A percentile compares a stretch with the other conserved stretches of the same genome.
Conservation (phyloP, 2,113 vertebrate species). For the Sialia sialis region DNA sequence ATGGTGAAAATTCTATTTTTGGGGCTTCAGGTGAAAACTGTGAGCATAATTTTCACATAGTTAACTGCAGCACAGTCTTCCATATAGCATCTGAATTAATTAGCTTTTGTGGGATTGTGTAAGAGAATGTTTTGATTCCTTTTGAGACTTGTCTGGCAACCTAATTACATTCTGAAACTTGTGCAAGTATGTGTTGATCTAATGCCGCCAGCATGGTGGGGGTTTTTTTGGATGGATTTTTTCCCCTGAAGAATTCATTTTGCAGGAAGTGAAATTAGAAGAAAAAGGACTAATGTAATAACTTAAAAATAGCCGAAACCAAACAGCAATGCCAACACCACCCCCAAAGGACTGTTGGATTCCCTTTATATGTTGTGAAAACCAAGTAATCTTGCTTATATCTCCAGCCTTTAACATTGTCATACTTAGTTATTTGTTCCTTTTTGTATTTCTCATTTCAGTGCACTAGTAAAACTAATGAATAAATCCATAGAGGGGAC, state of each 20-base stretch:
- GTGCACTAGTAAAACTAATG: slow-evolving; percentile 95
- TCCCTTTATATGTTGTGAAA: not conserved
- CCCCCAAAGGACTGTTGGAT: rapidly evolving
- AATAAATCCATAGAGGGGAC: slow-evolving; percentile 99
- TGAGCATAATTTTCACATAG: not conserved
- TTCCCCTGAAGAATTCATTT: not conserved
- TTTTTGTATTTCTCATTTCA: slow-evolving; percentile 58
- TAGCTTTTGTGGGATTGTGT: not conserved
- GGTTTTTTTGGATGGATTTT: not conserved
- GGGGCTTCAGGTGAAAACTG: not conserved
- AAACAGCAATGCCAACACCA: not conserved
- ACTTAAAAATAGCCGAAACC: not conserved
- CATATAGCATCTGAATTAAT: not conserved
- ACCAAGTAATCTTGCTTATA: not conserved
- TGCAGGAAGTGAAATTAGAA: not conserved
- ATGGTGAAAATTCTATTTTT: not conserved
- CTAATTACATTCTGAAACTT: slow-evolving; percentile 6
- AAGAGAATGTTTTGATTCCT: slow-evolving; percentile 29
- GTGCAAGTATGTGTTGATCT: not conserved
- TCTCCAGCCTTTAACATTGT: not conserved
- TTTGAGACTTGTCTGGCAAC: slow-evolving; percentile 29
- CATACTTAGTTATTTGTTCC: not conserved
- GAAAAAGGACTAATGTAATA: not conserved
- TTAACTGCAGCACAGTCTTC: not conserved
- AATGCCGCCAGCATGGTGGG: not conserved